Conservation (phyloP, 2,888 invertebrate species). For the Calameuta idolon region DNA sequence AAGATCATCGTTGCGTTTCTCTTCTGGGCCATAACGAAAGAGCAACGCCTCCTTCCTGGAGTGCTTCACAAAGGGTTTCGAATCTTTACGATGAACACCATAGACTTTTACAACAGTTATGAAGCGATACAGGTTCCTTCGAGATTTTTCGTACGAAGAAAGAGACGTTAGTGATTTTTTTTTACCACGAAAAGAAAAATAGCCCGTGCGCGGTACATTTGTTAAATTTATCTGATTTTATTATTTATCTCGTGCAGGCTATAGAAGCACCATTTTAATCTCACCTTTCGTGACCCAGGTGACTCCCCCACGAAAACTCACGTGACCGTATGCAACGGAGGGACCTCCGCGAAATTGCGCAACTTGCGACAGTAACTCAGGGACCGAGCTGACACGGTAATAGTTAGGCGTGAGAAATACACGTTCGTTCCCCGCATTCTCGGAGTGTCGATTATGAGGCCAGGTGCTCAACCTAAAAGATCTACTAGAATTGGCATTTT, state of each 20-base stretch:
- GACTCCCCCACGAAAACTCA: neutral
- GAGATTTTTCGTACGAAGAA: neutral
- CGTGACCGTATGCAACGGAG: neutral
- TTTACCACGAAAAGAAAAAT: neutral
- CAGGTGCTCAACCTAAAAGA: constrained; percentile 11
- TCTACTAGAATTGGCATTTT: neutral
- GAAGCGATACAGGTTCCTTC: neutral
- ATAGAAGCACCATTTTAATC: neutral
- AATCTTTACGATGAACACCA: neutral
- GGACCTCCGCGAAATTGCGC: neutral
- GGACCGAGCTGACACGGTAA: constrained; percentile 32
- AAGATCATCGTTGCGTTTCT: neutral
- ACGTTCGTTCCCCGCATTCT: constrained; percentile 21
- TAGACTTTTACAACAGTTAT: neutral
- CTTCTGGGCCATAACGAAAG: neutral
- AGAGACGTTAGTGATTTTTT: neutral
- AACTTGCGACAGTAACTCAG: constrained; percentile 27
- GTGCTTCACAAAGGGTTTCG: neutral
- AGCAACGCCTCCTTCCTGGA: neutral
- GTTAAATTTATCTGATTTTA: neutral
- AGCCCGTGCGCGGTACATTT: neutral
- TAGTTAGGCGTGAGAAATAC: constrained; percentile 44
- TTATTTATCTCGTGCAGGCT: neutral
- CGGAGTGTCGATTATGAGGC: constrained; percentile 17
- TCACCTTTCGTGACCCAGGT: neutral